Percentiles rank a stretch among this genome's conserved stretches.
Conservation (phyloP, 2,113 vertebrate species). For the Illadopsis cleaveri region DNA sequence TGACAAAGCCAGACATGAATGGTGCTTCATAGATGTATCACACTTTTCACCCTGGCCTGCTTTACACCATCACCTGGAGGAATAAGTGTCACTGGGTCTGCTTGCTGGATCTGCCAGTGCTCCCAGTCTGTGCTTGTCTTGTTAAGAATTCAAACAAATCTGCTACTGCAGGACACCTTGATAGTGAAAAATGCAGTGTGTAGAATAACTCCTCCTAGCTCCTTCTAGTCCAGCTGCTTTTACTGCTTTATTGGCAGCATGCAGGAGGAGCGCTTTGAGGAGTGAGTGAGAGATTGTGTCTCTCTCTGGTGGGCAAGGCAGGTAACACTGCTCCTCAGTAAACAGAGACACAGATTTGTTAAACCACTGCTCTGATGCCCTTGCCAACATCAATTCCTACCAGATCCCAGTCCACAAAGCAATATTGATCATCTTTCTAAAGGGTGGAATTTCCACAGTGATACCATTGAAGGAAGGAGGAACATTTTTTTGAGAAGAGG, state of each 20-base stretch:
- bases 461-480: not conserved
- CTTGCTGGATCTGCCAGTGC: not conserved
- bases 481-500: not conserved
- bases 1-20: not conserved
- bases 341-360: not conserved
- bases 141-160: not conserved
- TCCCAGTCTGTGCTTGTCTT: not conserved
- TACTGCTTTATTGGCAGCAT: not conserved
- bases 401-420: not conserved
- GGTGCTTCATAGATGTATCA: not conserved
- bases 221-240: not conserved
- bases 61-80: not conserved
- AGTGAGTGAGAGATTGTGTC: not conserved
- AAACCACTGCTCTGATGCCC: not conserved
- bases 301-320: constrained; percentile 42
- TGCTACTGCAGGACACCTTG: not conserved
- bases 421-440: constrained; percentile 7
- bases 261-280: not conserved
- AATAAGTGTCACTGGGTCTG: not conserved
- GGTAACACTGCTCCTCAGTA: not conserved
- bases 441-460: not conserved
- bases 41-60: not conserved
- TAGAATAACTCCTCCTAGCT: not conserved
- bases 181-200: not conserved
- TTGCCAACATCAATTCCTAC: not conserved